Evolutionary conservation across 2,113 vertebrate genomes (phyloP), one percentile per base, ranked within the genome.

Genomic region (Eublepharis macularius): DNA sequence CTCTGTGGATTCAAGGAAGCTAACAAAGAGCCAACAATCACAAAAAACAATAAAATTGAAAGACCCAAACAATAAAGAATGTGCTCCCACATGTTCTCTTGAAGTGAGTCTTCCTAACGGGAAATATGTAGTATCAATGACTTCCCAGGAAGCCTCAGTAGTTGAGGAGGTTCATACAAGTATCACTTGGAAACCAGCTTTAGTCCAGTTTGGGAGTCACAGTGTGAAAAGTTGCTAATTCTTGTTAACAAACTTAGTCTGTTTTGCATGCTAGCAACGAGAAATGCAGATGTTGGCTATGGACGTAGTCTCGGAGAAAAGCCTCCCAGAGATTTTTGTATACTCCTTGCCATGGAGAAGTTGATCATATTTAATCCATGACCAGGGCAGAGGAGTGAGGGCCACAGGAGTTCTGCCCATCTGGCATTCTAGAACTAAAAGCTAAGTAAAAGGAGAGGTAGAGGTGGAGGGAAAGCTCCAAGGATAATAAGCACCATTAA

Each of bases 401-500:
- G 78, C 86, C 11, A 12, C 82, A 1, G 0, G 75, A 81, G 82
- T 81, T 4, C 0, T 49, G 84, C 89, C 91, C 93, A 89, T 91
- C 86, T 89, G 81, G 81, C 89, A 87, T 87, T 78, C 80, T 89
- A 89, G 91, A 85, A 60, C 72, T 89, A 69, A 0, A 11, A 90
- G 82, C 85, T 88, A 86, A 90, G 88, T 66, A 90, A 88, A 88
- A 69, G 77, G 86, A 88, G 81, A 79, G 89, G 90, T 86, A 80
- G 87, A 60, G 0, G 77, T 82, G 78, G 93, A 94, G 86, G 92
- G 89, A 77, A 91, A 95, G 93, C 95, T 95, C 80, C 90, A 90
- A 0, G 63, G 95, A 96, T 96, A 96, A 95, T 91, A 92, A 94
- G 92, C 92, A 91, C 95, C 94, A 95, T 96, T 96, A 95, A 96